Conservation (phyloP, 2,888 invertebrate species). For the Tachina grossa region DNA sequence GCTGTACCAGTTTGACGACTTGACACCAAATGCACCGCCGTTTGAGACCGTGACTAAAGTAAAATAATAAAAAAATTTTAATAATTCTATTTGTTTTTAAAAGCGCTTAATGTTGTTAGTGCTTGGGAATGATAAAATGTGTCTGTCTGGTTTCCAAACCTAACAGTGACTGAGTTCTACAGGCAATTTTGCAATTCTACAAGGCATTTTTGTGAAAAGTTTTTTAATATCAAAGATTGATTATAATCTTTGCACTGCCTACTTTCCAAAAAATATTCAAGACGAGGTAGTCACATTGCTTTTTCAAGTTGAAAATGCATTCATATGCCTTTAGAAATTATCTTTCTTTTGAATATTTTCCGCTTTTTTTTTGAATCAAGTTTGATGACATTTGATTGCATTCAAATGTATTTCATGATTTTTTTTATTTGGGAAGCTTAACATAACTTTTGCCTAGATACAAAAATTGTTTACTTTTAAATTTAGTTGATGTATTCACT, state of each 20-base stretch:
- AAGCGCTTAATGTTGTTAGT: not conserved
- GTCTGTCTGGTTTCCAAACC: slow-evolving; percentile 18
- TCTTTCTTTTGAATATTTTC: slow-evolving; percentile 6
- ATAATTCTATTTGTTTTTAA: not conserved
- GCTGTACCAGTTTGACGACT: slow-evolving; percentile 96
- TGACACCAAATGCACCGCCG: slow-evolving; percentile 97
- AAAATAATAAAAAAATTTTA: slow-evolving; percentile 11
- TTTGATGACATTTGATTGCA: slow-evolving; percentile 49
- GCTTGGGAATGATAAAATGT: not conserved
- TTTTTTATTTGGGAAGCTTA: not conserved
- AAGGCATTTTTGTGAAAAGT: not conserved
- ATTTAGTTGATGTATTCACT: not conserved
- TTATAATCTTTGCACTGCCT: slow-evolving; percentile 23
- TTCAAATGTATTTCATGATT: slow-evolving; percentile 35
- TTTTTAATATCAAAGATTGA: slow-evolving; percentile 56
- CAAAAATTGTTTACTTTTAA: slow-evolving; percentile 58
- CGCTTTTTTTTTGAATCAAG: slow-evolving; percentile 7
- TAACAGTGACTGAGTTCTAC: slow-evolving; percentile 48
- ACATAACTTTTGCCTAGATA: slow-evolving; percentile 51
- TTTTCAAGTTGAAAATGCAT: slow-evolving; percentile 35
- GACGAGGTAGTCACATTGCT: slow-evolving; percentile 28
- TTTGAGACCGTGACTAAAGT: slow-evolving; percentile 93
- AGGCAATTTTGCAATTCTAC: not conserved
- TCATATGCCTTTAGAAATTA: slow-evolving; percentile 21
- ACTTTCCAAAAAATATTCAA: not conserved